A percentile compares a stretch with the other conserved stretches of the same genome.
Evolutionary conservation across 2,797 vertebrate species (phyloP).

Genomic region (Phrynocephalus vlangalii): DNA sequence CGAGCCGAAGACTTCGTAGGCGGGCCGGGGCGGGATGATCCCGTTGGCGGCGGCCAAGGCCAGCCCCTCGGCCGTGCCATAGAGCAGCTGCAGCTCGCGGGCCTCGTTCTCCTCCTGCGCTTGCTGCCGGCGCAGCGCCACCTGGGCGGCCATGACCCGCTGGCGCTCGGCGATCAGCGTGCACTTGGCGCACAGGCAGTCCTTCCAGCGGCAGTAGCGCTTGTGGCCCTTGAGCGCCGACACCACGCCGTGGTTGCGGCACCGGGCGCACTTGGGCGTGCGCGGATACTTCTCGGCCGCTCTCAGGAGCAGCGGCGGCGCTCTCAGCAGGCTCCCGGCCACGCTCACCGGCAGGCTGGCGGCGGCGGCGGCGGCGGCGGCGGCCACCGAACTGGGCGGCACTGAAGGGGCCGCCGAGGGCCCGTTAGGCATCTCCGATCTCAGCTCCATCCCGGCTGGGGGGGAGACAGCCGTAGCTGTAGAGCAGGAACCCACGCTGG

Average conservation of each 20-base stretch:
- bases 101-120: slow-evolving; percentile 98
- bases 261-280: slow-evolving; percentile 97
- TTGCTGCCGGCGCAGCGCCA: slow-evolving; percentile 94
- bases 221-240: slow-evolving; percentile 98
- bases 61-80: slow-evolving; percentile 94
- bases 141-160: slow-evolving; percentile 97
- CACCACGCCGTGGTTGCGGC: slow-evolving; percentile 96
- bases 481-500: not conserved
- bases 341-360: slow-evolving; percentile 91
- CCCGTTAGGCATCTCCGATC: slow-evolving; percentile 85
- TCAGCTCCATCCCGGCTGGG: slow-evolving; percentile 86
- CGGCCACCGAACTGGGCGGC: slow-evolving; percentile 82
- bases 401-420: slow-evolving; percentile 78
- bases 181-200: slow-evolving; percentile 99
- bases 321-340: slow-evolving; percentile 88
- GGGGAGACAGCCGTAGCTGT: not conserved
- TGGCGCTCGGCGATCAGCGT: slow-evolving; percentile 96
- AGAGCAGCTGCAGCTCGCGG: slow-evolving; percentile 94
- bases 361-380: slow-evolving; percentile 71
- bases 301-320: slow-evolving; percentile 89
- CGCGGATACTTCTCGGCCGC: slow-evolving; percentile 96
- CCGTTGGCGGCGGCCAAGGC: slow-evolving; percentile 96
- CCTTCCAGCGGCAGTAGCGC: slow-evolving; percentile 98
- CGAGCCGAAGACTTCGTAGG: slow-evolving; percentile 91
- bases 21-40: slow-evolving; percentile 93